Percentiles rank a stretch among this genome's conserved stretches.
These are phyloP conservation scores for Ennomos erosarius DNA, from an alignment of 2,888 invertebrate species.

Conservation along the genomic window DNA sequence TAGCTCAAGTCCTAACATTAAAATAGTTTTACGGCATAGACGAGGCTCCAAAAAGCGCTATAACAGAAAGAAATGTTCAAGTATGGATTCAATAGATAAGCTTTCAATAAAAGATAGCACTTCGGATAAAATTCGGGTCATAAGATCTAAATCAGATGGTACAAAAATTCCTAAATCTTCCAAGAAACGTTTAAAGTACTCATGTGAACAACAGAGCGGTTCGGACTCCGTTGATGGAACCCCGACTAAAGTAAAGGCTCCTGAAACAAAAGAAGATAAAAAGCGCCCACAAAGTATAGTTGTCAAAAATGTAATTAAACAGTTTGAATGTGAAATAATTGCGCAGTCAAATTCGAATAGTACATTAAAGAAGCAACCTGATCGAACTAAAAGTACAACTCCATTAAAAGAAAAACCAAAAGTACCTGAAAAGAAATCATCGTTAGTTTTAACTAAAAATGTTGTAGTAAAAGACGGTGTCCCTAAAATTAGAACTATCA, in stretches of 20 bases:
- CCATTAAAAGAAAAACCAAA: conserved; percentile 82
- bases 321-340: conserved; percentile 79
- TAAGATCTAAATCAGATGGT: conserved; percentile 79
- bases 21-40: conserved; percentile 77
- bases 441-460: conserved; percentile 81
- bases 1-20: conserved; percentile 79
- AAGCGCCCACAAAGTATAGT: conserved; percentile 56
- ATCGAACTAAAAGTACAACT: conserved; percentile 58
- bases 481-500: conserved; percentile 80
- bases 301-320: conserved; percentile 78
- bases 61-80: conserved; percentile 79
- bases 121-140: conserved; percentile 65
- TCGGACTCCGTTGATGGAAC: conserved; percentile 75
- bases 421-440: conserved; percentile 86
- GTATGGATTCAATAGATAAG: conserved; percentile 79
- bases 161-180: conserved; percentile 74
- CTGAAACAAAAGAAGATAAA: conserved; percentile 47
- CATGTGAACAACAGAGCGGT: conserved; percentile 69
- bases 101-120: conserved; percentile 60
- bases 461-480: conserved; percentile 81
- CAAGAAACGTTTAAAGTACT: conserved; percentile 71
- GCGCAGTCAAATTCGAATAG: conserved; percentile 62
- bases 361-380: conserved; percentile 73
- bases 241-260: conserved; percentile 52
- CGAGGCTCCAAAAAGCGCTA: conserved; percentile 77